phyloP scores from a whole-genome alignment of 2,113 vertebrate genomes.

The Centropus bengalensis region DNA sequence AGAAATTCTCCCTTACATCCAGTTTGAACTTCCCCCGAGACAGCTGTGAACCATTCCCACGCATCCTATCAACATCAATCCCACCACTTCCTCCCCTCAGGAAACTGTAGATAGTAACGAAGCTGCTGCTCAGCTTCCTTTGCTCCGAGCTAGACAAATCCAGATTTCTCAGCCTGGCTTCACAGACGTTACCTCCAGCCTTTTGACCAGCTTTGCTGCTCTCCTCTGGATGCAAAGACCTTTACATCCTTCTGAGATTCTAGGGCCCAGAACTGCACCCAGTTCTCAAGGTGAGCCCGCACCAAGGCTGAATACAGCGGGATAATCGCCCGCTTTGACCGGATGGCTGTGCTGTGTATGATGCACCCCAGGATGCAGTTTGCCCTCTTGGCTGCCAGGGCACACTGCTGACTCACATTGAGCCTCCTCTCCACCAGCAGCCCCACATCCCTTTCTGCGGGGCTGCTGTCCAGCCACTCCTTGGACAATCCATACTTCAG shows the following conservation, averaged over 20 bases:
- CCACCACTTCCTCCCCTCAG: not conserved
- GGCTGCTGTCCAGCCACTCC: not conserved
- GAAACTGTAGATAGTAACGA: not conserved
- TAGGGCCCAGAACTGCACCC: not conserved
- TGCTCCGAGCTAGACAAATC: not conserved
- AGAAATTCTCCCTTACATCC: not conserved
- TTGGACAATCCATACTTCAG: rapidly evolving
- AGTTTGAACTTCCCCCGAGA: rapidly evolving
- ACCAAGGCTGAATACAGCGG: rapidly evolving
- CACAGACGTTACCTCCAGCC: not conserved
- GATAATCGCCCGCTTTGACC: not conserved
- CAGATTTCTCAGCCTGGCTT: rapidly evolving
- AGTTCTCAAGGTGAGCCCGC: rapidly evolving
- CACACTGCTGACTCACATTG: not conserved
- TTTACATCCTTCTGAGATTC: not conserved
- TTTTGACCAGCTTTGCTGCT: not conserved
- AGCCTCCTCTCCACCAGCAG: not conserved
- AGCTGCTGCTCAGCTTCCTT: not conserved
- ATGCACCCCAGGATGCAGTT: not conserved
- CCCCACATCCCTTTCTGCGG: not conserved
- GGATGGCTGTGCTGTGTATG: not conserved
- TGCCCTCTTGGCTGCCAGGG: not conserved
- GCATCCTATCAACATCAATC: rapidly evolving
- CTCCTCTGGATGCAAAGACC: not conserved
- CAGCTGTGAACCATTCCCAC: not conserved